Percentiles rank a stretch among this genome's conserved stretches.
Evolutionary conservation across 2,888 invertebrate species (phyloP).

Genomic region (Emesis furor): DNA sequence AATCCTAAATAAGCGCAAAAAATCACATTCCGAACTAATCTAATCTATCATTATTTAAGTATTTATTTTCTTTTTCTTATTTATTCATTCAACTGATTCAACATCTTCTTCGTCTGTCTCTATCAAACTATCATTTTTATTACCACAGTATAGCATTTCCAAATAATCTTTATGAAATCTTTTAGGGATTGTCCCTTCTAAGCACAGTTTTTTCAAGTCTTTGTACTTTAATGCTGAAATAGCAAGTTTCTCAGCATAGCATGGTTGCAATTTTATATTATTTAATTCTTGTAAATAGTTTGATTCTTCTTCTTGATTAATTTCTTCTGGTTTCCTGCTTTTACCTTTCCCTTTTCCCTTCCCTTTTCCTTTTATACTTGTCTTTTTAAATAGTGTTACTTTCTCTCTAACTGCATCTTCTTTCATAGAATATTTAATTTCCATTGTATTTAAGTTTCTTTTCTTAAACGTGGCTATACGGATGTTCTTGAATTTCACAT

Average conservation of each 20-base stretch:
- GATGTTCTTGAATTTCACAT: slow-evolving; percentile 49
- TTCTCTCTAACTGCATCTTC: slow-evolving; percentile 32
- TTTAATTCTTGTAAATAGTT: slow-evolving; percentile 12
- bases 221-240: slow-evolving; percentile 23
- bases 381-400: slow-evolving; percentile 44
- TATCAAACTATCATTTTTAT: slow-evolving; percentile 26
- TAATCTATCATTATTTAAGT: slow-evolving; percentile 26
- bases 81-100: slow-evolving; percentile 30
- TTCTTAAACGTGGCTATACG: slow-evolving; percentile 55
- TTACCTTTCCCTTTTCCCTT: slow-evolving; percentile 47
- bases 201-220: slow-evolving; percentile 37
- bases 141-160: slow-evolving; percentile 22
- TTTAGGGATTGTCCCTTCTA: slow-evolving; percentile 36
- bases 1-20: slow-evolving; percentile 1
- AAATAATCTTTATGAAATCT: slow-evolving; percentile 27
- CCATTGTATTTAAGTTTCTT: slow-evolving; percentile 46
- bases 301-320: slow-evolving; percentile 1
- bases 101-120: slow-evolving; percentile 35
- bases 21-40: neutral
- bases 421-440: slow-evolving; percentile 54
- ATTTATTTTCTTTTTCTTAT: neutral
- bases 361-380: slow-evolving; percentile 41
- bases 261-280: slow-evolving; percentile 24
- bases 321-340: slow-evolving; percentile 20
- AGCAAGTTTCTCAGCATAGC: neutral